Evolutionary conservation across 2,797 vertebrate genomes (phyloP).

Genomic region (Peromyscus eremicus): DNA sequence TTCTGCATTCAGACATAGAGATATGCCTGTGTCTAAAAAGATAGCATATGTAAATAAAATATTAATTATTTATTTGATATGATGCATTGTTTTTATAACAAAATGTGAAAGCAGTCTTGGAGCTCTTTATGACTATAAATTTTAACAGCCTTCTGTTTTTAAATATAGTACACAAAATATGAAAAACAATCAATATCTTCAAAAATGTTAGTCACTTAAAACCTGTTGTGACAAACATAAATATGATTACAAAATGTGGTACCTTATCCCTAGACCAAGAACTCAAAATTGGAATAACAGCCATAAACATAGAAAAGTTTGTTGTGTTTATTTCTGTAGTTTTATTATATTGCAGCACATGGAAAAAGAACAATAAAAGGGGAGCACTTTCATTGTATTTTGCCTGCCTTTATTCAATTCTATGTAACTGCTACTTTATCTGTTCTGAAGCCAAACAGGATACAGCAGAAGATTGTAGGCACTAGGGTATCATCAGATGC

Average conservation of each 20-base stretch:
- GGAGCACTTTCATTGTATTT: slow-evolving; percentile 35
- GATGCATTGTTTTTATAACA: slow-evolving; percentile 24
- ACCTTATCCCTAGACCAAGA: not conserved
- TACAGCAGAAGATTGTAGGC: slow-evolving; percentile 66
- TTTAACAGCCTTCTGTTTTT: slow-evolving; percentile 3
- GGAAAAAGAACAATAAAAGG: slow-evolving; percentile 36
- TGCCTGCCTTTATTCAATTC: slow-evolving; percentile 40
- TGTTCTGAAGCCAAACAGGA: slow-evolving; percentile 53
- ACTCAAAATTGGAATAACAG: not conserved
- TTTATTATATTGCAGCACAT: slow-evolving; percentile 28
- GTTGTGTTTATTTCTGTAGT: not conserved
- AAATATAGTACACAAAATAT: not conserved
- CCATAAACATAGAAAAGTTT: not conserved
- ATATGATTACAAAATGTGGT: not conserved
- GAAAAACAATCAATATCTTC: slow-evolving; percentile 13
- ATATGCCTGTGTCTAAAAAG: not conserved
- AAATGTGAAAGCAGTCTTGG: not conserved
- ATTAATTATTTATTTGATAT: not conserved
- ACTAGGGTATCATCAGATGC: slow-evolving; percentile 68
- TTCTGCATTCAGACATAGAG: not conserved
- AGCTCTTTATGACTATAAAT: slow-evolving; percentile 3
- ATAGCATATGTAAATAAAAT: not conserved
- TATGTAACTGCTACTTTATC: slow-evolving; percentile 5
- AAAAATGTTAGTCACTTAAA: slow-evolving; percentile 26
- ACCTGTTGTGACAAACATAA: not conserved